Evolutionary conservation across 1,140 invertebrate genomes (phyloP), one percentile per base, ranked within the genome.

Genomic region (Drosophila baimaii): DNA sequence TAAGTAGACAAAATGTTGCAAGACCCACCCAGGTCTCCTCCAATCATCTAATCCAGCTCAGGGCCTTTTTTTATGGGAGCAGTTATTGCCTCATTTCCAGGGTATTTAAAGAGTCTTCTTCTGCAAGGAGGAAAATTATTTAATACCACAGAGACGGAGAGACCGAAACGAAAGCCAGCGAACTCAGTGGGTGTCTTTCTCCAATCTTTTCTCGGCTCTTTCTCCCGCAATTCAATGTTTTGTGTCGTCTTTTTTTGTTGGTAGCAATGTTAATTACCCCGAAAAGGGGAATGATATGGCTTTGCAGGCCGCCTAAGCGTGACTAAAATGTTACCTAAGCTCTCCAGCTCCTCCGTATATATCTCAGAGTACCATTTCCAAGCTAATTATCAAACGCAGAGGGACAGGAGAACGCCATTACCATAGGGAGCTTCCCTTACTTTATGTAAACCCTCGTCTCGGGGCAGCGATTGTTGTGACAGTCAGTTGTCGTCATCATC

Each of bases 281-380:
- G 5, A 25, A 63, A 54, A 23, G 59, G 59, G 63, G 55, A 86
- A 61, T 82, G 79, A 88, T 89, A 80, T 88, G 77, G 54, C 52
- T 77, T 56, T 80, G 72, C 65, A 78, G 84, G 77, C 43, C 78
- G 84, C 54, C 62, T 89, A 89, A 88, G 77, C 84, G 80, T 88
- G 84, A 88, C 84, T 89, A 72, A 84, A 74, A 89, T 61, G 73
- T 88, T 88, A 88, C 84, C 84, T 88, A 88, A 88, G 84, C 76
- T 74, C 35, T 51, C 21, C 27, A 43, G 61, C 59, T 51, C 49
- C 47, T 39, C 29, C 17, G 21, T 43, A 35, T 49, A n/a, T 33
- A 23, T 49, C 65, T 77, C 44, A 58, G 55, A 54, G 51, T 65
- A 47, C 35, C 63, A 61, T 64, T 82, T 69, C 33, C 70, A 52